A percentile compares a stretch with the other conserved stretches of the same genome.
Conservation (phyloP, 1,140 invertebrate species). For the Arctopsyche grandis region DNA sequence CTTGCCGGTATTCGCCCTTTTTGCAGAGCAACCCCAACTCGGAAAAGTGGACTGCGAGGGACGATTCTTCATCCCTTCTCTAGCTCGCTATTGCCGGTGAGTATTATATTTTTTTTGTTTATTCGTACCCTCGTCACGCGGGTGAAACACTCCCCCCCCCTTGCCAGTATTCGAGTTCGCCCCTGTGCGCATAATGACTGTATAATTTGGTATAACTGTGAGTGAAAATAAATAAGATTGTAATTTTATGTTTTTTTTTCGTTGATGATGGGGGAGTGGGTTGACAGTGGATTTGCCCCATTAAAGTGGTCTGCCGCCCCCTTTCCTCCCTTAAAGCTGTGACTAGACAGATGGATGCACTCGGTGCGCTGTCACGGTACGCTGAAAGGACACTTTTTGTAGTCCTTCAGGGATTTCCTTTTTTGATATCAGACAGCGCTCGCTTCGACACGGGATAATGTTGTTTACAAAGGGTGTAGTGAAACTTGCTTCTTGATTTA, state of each 20-base stretch:
- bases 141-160: not conserved
- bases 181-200: slow-evolving; percentile 45
- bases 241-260: slow-evolving; percentile 49
- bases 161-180: not conserved
- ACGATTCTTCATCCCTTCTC: no score
- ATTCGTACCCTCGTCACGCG: slow-evolving; percentile 4
- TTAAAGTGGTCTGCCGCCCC: slow-evolving; percentile 7
- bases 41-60: not conserved
- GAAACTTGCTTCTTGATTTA: no score
- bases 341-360: slow-evolving; percentile 38
- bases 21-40: not conserved
- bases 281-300: slow-evolving; percentile 12
- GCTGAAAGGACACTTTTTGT: slow-evolving; percentile 7
- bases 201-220: slow-evolving; percentile 54
- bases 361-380: slow-evolving; percentile 31
- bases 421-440: not conserved
- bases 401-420: slow-evolving; percentile 11
- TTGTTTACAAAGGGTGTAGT: no score
- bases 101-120: slow-evolving; percentile 3
- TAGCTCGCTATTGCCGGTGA: no score
- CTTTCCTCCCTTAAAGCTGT: not conserved
- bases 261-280: not conserved
- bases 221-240: slow-evolving; percentile 55
- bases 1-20: not conserved
- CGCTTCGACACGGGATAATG: not conserved